Evolutionary conservation across 2,888 invertebrate species (phyloP).

Genomic region (Phaedon cochleariae): DNA sequence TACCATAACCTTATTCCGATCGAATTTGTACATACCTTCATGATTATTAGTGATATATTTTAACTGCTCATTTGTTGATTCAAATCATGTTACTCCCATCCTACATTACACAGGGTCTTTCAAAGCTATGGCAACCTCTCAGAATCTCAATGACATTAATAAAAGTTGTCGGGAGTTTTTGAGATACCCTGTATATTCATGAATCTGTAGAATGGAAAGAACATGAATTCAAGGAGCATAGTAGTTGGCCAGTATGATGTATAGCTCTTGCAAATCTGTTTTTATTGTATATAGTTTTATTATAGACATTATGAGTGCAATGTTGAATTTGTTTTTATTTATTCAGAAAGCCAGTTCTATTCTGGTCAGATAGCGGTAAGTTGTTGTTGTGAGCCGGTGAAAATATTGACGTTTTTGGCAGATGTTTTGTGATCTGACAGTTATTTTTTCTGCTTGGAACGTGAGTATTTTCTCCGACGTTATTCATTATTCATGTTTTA

Average conservation of each 20-base stretch:
- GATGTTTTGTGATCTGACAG: too few species aligned
- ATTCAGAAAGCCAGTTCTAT: constrained; percentile 30
- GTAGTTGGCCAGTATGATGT: constrained; percentile 52
- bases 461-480: background rate
- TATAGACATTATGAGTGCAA: constrained; percentile 51
- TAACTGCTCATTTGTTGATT: background rate
- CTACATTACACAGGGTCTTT: too few species aligned
- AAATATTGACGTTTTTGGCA: background rate
- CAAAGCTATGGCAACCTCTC: too few species aligned
- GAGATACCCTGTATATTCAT: too few species aligned
- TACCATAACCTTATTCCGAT: background rate
- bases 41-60: background rate
- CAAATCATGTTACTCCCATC: background rate
- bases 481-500: background rate
- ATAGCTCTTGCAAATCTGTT: constrained; percentile 22
- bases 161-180: too few species aligned
- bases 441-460: too few species aligned
- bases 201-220: background rate
- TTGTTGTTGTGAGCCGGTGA: constrained; percentile 16
- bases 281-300: constrained; percentile 26
- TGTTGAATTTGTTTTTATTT: constrained; percentile 46
- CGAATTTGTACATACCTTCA: background rate
- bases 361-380: constrained; percentile 10
- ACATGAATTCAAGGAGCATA: background rate
- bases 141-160: too few species aligned